Evolutionary conservation across 2,797 vertebrate species (phyloP), one percentile per base, ranked within the genome.

Genomic region (Phrynocephalus guinanensis): DNA sequence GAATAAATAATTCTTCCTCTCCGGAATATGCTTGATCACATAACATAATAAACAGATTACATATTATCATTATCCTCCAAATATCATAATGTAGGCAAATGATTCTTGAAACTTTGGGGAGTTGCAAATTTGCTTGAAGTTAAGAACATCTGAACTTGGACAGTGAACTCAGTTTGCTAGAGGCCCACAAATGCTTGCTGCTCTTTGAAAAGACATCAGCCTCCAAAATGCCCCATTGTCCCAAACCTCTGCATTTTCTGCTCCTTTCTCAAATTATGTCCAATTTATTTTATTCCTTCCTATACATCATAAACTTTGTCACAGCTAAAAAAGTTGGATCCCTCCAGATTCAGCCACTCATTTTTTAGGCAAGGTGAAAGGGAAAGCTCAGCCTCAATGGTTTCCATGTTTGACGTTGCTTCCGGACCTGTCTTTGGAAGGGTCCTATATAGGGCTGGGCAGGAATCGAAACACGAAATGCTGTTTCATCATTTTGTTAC

Each of bases 61-160:
- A 82, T 81, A 89, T 91, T 83, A 95, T 93, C 89, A 95, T 96
- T 95, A 94, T 90, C 87, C 77, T 88, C 85, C 82, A 80, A 93
- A 95, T 96, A 95, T 95, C 90, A 94, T 92, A 93, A 93, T 93
- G 95, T 93, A 95, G 88, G 90, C 95, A 96, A 96, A 96, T 94
- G 94, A 95, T 95, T 95, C 92, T 93, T 94, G 86, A 94, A 79
- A 93, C 95, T 89, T 95, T 81, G 63, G 95, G 93, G 93, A 95
- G 94, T 96, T 95, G 94, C 88, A 96, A 96, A 96, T 95, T 88
- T 91, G 94, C 94, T 93, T 94, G 90, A 96, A 95, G 82, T 95
- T 91, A 89, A 94, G 88, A 95, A 94, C 92, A 93, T 72, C 79
- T 83, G 87, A 93, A 91, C 86, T 92, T 90, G 94, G 91, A 93